phyloP scores from a whole-genome alignment of 2,888 invertebrate genomes.

The Acleris cristana region DNA sequence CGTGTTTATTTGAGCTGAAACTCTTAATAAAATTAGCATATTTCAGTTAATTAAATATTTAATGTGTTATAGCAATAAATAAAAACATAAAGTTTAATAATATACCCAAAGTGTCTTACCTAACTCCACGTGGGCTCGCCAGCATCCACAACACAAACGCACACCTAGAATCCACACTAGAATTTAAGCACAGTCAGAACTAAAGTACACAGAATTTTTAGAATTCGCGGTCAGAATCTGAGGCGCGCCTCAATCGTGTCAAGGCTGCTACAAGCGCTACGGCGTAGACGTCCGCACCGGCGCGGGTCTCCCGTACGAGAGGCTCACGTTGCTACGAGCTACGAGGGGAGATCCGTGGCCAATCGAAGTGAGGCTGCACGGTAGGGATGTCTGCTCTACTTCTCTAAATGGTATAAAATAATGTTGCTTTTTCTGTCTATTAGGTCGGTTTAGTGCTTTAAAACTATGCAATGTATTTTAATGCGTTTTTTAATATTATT shows the following conservation, averaged over 20 bases:
- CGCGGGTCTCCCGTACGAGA: slow-evolving; percentile 78
- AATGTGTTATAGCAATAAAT: background rate
- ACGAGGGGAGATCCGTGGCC: slow-evolving; percentile 79
- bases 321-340: slow-evolving; percentile 81
- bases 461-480: too few relatives aligned
- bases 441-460: too few relatives aligned
- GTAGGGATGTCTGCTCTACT: slow-evolving; percentile 65
- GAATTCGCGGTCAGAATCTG: slow-evolving; percentile 44
- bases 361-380: slow-evolving; percentile 81
- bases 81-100: background rate
- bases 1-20: too few relatives aligned
- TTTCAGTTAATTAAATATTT: background rate
- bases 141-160: slow-evolving; percentile 27
- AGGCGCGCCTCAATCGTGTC: slow-evolving; percentile 71
- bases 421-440: background rate
- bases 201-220: slow-evolving; percentile 14
- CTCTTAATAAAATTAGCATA: too few relatives aligned
- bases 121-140: slow-evolving; percentile 18
- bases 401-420: slow-evolving; percentile 46
- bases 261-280: slow-evolving; percentile 66
- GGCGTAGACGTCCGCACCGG: slow-evolving; percentile 77
- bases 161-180: slow-evolving; percentile 6
- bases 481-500: too few relatives aligned
- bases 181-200: slow-evolving; percentile 5
- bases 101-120: slow-evolving; percentile 11